These are phyloP conservation scores for Dryococelus australis DNA, from an alignment of 2,888 invertebrate species.

Conservation along the genomic window DNA sequence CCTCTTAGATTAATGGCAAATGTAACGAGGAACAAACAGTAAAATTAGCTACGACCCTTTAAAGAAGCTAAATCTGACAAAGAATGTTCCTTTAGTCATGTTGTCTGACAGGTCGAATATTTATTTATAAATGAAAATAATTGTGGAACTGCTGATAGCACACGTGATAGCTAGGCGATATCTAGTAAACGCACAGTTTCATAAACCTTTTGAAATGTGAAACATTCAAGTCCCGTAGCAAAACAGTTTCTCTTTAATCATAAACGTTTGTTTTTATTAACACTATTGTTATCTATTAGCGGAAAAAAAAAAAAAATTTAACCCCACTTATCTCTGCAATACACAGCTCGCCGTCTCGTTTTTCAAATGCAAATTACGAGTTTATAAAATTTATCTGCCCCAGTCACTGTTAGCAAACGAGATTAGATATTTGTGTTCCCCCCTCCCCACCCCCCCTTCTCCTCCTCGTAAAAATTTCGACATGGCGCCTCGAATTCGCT, in stretches of 20 bases:
- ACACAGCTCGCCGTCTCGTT: not conserved
- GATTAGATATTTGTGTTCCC: slow-evolving; percentile 29
- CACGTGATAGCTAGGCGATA: no score
- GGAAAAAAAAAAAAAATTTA: not conserved
- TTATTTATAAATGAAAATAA: no score
- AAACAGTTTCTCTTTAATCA: slow-evolving; percentile 10
- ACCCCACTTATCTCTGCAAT: not conserved
- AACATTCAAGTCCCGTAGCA: not conserved
- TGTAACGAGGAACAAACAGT: no score
- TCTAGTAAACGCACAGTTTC: not conserved
- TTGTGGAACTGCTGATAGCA: no score
- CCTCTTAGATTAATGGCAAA: no score
- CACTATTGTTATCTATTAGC: not conserved
- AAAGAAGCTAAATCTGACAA: no score
- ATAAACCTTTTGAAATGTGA: not conserved
- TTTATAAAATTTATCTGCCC: slow-evolving; percentile 23
- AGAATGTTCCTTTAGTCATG: no score
- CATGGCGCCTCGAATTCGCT: slow-evolving; percentile 4
- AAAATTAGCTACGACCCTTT: no score
- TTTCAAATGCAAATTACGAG: slow-evolving; percentile 16
- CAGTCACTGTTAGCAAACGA: slow-evolving; percentile 18
- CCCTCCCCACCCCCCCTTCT: no score
- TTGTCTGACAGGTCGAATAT: no score
- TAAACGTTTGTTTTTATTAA: not conserved
- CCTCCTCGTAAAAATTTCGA: slow-evolving; percentile 19